Conservation (phyloP, 2,888 invertebrate species). For the Drosophila trichaetosa region DNA sequence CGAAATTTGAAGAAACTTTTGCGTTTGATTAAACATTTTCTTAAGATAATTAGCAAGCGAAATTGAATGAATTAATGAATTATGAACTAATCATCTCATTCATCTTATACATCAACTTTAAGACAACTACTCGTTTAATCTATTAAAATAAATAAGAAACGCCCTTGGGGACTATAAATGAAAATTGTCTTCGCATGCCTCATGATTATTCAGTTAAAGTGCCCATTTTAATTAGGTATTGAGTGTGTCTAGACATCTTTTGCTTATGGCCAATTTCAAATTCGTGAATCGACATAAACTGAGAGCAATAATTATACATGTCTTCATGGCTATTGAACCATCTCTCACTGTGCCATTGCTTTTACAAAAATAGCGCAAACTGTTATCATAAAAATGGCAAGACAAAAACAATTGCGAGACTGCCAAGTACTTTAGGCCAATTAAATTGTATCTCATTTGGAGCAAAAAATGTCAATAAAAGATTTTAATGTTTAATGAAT, state of each 20-base stretch:
- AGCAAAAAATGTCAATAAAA: conserved; percentile 17
- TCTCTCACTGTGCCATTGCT: conserved; percentile 1
- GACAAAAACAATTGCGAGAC: neutral
- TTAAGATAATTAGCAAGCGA: neutral
- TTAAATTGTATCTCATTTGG: conserved; percentile 42
- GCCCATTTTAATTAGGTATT: neutral
- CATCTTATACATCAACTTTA: neutral
- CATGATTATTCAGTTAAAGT: neutral
- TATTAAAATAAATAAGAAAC: neutral
- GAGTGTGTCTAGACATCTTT: conserved; percentile 39
- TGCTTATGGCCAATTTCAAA: conserved; percentile 25
- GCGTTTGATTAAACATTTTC: neutral
- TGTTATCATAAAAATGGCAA: conserved; percentile 62
- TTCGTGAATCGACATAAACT: conserved; percentile 39
- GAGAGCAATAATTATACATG: conserved; percentile 51
- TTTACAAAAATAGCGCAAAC: conserved; percentile 10
- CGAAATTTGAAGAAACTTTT: neutral
- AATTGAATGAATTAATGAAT: neutral
- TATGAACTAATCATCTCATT: neutral
- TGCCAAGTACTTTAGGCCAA: conserved; percentile 36
- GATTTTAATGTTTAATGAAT: conserved; percentile 65
- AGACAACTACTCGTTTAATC: neutral
- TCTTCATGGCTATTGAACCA: conserved; percentile 26
- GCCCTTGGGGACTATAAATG: conserved; percentile 2
- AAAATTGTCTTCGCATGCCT: neutral